Evolutionary conservation across 2,888 invertebrate species (phyloP), one percentile per base, ranked within the genome.

Genomic region (Sepiola atlantica): DNA sequence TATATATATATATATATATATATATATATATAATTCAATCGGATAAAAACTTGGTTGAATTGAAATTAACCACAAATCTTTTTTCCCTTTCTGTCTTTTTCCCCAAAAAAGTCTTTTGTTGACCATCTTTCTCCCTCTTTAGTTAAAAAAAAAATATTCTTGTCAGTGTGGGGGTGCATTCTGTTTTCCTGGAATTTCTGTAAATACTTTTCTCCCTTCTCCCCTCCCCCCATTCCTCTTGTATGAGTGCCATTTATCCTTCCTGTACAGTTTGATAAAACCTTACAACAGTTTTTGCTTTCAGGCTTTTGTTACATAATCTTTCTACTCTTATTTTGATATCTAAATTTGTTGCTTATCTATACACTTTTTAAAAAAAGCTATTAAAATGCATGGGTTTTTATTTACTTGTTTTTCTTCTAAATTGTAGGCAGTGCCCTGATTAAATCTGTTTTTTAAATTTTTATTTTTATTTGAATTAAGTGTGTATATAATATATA

Each of bases 121-220:
- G 61, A n/a, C 77, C 77, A 77, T 77, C n/a, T 77, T 77, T 77
- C 77, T 32, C n/a, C 77, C 77, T n/a, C 10, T 16, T 77, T 77
- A 77, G 77, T 77, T n/a, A 61, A 61, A 45, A 45, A 45, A 45
- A 45, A 45, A 77, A 77, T 77, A n/a, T 77, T 45, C 45, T 32
- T n/a, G 77, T 14, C 77, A 77, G 77, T 12, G 77, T 24, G 61
- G 21, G 32, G 14, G 61, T 77, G 77, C 77, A 77, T 77, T 77
- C 77, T 77, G 77, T 77, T 77, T 77, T 77, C 77, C 77, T 77
- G 77, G 77, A 77, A 77, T 77, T 77, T 77, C n/a, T 77, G 77
- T 77, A 77, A 77, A 77, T 77, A 77, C n/a, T n/a, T 77, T 77
- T n/a, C n/a, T 32, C 77, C 77, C n/a, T 77, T 77, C n/a, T n/a